phyloP scores from a whole-genome alignment of 2,888 invertebrate species.

The Tridacna crocea region DNA sequence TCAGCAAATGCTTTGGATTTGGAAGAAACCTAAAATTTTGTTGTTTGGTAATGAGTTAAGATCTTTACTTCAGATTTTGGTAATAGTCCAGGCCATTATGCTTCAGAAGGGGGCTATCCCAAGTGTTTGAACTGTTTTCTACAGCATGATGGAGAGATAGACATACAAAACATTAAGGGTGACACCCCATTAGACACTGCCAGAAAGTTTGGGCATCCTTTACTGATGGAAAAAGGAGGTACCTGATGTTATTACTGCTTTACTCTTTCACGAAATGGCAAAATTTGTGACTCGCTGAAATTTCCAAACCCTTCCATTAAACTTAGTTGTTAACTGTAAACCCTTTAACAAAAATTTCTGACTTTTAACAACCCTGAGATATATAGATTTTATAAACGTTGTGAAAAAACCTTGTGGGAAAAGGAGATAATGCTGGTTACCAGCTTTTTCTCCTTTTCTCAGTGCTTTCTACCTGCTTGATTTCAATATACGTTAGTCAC shows the following conservation, averaged over 20 bases:
- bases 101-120: conserved; percentile 78
- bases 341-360: too few species aligned
- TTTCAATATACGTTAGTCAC: not conserved
- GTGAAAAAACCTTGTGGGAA: too few species aligned
- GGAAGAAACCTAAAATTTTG: not conserved
- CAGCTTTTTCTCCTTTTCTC: not conserved
- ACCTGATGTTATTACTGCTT: not conserved
- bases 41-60: too few species aligned
- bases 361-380: too few species aligned
- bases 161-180: conserved; percentile 73
- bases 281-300: too few species aligned
- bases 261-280: too few species aligned
- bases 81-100: conserved; percentile 81
- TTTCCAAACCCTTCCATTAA: too few species aligned
- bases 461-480: not conserved
- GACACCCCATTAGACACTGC: conserved; percentile 81
- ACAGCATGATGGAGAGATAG: conserved; percentile 79
- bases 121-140: conserved; percentile 82
- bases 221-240: conserved; percentile 82
- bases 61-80: conserved; percentile 71
- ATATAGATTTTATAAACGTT: too few species aligned
- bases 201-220: conserved; percentile 78
- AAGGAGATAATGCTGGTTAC: too few species aligned
- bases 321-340: too few species aligned
- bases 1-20: too few species aligned